Base-by-base conservation (phyloP, 2,797 vertebrate species). In the Labeo calbasu region DNA sequence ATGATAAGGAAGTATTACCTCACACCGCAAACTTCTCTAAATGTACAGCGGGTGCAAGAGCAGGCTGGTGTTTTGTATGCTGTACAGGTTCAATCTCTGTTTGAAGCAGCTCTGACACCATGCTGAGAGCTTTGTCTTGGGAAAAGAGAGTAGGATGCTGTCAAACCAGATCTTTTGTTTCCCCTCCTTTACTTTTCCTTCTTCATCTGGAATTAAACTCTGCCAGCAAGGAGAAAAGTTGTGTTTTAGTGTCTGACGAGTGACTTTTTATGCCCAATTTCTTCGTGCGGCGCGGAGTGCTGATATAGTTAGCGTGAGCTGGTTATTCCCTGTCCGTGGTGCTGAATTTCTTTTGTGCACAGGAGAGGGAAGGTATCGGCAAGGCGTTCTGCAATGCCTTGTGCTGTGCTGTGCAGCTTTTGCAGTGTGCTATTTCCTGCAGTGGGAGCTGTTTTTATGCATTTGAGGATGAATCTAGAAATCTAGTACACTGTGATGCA, bases 31-130 rank as follows among this genome's bases (percentile, higher is more conserved):
- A 73, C 76, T 72, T 72, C 43, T 79, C 69, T 63, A 75, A 83
- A 76, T 61, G 77, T 78, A 81, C 51, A 73, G 72, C 46, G 9
- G 8, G 28, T 72, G 73, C 77, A 50, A 63, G 59, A 59, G 28
- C 59, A 36, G 63, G 53, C 72, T 86, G 9, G 53, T 84, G 65
- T 70, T 87, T 87, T 72, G 77, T 84, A 84, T 87, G 83, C 83
- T 5, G 68, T 43, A 78, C 57, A 78, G 79, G 82, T 77, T 82
- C 72, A 12, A 76, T 82, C 70, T 76, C 51, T 55, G 61, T 80
- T 86, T 86, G 81, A 86, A 84, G 72, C 78, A 69, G 48, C 79
- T 79, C 63, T 87, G 83, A 87, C 79, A 87, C 86, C 86, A 87
- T 21, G 77, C 79, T 79, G 83, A 66, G 82, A 81, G 78, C 69